Evolutionary conservation across 2,113 vertebrate genomes (phyloP), one percentile per base, ranked within the genome.

Genomic region (Variabilichromis moorii): DNA sequence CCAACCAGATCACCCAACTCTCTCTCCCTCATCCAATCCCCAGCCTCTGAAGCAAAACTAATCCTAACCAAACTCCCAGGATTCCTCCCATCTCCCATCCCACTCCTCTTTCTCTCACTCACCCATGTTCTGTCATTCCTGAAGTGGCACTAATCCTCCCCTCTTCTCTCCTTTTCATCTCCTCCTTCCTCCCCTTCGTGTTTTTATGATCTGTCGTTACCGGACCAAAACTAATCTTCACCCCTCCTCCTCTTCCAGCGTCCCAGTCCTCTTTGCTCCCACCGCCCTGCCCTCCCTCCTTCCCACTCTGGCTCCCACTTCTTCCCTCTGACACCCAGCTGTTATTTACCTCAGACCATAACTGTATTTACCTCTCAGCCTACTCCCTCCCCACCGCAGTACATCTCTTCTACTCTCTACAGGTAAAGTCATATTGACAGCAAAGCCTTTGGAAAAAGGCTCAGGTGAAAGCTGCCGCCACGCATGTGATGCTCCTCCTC

Each of bases 141-240:
- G 92, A 93, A 96, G 95, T 95, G 95, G 94, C 95, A 96, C 95
- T 96, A 96, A 96, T 96, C 96, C 94, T 71, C 79, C 91, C 81
- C 83, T 76, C 90, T 86, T 78, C 85, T 91, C 92, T 89, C 84
- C 92, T 94, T 94, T 95, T 94, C 93, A 93, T 94, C 94, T 94
- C 87, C 84, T 89, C 92, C 91, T 94, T 94, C 89, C 90, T 93
- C 89, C 92, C 92, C 92, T 94, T 89, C 78, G 85, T 92, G 86
- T 96, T 96, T 95, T 95, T 95, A 96, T 95, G 94, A 95, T 96
- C 94, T 95, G 94, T 95, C 92, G 89, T 95, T 95, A 95, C 95
- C 90, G 35, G 95, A 96, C 95, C 96, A 96, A 95, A 95, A 95
- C 95, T 96, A 96, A 96, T 96, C 96, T 91, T 40, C 33, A 73